Percentiles rank a stretch among this genome's conserved stretches.
phyloP scores from a whole-genome alignment of 2,888 invertebrate genomes.

The Cremastinae sp. region DNA sequence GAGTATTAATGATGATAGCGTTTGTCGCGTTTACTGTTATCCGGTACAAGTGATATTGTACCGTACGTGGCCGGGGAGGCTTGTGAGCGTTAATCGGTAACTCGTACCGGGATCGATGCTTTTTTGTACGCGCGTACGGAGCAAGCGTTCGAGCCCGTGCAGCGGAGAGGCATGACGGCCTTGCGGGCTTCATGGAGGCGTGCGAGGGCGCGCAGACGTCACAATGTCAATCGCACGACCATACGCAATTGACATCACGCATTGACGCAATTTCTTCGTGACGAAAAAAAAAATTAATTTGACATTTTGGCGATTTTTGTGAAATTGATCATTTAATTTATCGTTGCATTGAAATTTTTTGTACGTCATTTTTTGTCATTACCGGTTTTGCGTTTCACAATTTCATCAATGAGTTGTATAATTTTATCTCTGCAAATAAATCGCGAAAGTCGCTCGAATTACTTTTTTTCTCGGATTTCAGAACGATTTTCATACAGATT shows the following conservation, averaged over 20 bases:
- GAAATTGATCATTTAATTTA: too few relatives aligned
- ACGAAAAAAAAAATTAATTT: slow-evolving; percentile 6
- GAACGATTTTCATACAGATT: background rate
- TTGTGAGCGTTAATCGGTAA: slow-evolving; percentile 55
- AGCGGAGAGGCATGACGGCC: slow-evolving; percentile 46
- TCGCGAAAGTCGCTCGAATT: background rate
- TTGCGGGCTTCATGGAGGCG: slow-evolving; percentile 49
- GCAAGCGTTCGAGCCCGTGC: background rate
- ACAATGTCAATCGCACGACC: slow-evolving; percentile 36
- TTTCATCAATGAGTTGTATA: too few relatives aligned
- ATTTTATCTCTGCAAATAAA: background rate
- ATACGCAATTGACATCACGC: slow-evolving; percentile 17
- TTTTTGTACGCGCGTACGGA: background rate
- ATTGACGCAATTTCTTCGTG: slow-evolving; percentile 8
- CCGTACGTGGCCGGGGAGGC: slow-evolving; percentile 30
- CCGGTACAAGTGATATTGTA: slow-evolving; percentile 40
- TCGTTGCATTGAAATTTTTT: too few relatives aligned
- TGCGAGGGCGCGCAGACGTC: slow-evolving; percentile 34
- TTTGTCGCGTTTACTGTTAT: slow-evolving; percentile 57
- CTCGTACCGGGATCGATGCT: slow-evolving; percentile 52
- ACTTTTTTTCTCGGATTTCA: background rate
- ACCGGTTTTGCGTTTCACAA: too few relatives aligned
- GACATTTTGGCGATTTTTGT: too few relatives aligned
- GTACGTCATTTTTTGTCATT: too few relatives aligned
- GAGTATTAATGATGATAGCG: slow-evolving; percentile 30